These are phyloP conservation scores for Upupa epops DNA, from an alignment of 2,113 vertebrate species.

Conservation along the genomic window DNA sequence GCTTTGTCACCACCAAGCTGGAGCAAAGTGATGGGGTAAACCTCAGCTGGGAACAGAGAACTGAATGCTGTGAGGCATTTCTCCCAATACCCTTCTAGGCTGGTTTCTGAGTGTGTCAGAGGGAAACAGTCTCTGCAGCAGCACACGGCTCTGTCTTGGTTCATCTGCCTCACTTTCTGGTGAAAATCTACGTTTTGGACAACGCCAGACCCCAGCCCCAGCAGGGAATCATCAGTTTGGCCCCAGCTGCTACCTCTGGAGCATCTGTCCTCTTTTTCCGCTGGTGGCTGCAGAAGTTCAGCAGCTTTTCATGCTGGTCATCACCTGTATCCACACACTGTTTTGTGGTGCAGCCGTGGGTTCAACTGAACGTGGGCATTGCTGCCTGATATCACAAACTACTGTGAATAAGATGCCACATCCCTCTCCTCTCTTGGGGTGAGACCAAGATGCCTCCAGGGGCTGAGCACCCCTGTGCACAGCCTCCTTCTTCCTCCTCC, in stretches of 20 bases:
- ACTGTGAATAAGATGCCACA: accelerated
- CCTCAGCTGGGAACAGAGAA: not conserved
- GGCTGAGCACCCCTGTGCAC: accelerated
- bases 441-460: not conserved
- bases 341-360: not conserved
- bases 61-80: not conserved
- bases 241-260: not conserved
- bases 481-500: not conserved
- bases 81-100: accelerated
- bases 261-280: not conserved
- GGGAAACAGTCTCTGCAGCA: not conserved
- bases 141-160: accelerated
- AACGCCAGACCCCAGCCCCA: not conserved
- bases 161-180: not conserved
- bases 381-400: not conserved
- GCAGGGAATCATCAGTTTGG: not conserved
- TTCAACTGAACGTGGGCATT: not conserved
- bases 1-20: not conserved
- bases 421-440: not conserved
- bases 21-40: not conserved
- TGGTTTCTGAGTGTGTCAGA: not conserved
- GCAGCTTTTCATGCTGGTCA: accelerated
- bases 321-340: not conserved
- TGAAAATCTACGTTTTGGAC: not conserved
- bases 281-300: accelerated